Percentiles rank a stretch among this genome's conserved stretches.
Conservation (phyloP, 2,797 vertebrate genomes). For the Hybognathus amarus region DNA sequence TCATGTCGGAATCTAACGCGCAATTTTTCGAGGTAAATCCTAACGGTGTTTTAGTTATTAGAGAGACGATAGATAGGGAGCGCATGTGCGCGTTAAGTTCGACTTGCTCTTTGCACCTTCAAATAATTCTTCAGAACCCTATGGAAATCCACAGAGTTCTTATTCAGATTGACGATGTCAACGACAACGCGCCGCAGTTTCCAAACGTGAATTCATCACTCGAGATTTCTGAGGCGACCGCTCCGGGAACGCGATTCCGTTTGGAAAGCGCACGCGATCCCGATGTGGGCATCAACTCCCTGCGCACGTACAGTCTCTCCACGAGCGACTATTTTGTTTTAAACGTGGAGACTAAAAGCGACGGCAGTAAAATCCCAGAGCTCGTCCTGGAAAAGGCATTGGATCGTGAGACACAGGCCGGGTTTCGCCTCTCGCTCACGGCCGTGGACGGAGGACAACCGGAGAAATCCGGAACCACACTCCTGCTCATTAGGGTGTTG, state of each 20-base stretch:
- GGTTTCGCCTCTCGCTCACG: constrained; percentile 86
- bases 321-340: constrained; percentile 85
- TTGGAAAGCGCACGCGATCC: constrained; percentile 93
- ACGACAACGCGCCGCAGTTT: constrained; percentile 94
- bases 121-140: constrained; percentile 87
- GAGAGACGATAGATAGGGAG: constrained; percentile 90
- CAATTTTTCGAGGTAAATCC: constrained; percentile 89
- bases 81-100: constrained; percentile 84
- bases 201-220: constrained; percentile 82
- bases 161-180: constrained; percentile 91
- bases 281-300: constrained; percentile 90
- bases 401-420: constrained; percentile 87
- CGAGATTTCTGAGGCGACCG: constrained; percentile 89
- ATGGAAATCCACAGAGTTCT: constrained; percentile 86
- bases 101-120: constrained; percentile 84
- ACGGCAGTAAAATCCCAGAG: constrained; percentile 91
- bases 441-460: constrained; percentile 91
- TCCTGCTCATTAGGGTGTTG: constrained; percentile 85
- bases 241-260: constrained; percentile 85
- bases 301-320: constrained; percentile 87
- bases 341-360: constrained; percentile 87
- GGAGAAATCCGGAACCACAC: constrained; percentile 85
- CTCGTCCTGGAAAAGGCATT: constrained; percentile 87
- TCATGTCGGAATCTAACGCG: constrained; percentile 82
- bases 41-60: constrained; percentile 86